Conservation (phyloP, 2,888 invertebrate genomes). For the Drosophila differens region DNA sequence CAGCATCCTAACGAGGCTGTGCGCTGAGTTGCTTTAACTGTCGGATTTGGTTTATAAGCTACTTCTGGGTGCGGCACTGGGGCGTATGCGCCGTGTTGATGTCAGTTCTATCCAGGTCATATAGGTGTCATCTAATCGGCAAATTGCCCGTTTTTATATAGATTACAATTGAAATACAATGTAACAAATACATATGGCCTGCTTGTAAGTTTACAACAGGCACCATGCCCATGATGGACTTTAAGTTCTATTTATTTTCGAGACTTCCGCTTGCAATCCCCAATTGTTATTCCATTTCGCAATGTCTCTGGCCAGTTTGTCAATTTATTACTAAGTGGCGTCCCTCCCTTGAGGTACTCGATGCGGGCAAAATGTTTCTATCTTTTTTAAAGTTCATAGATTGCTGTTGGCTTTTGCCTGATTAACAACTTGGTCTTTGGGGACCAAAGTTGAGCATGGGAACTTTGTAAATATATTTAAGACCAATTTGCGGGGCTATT, state of each 20-base stretch:
- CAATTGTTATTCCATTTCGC: background rate
- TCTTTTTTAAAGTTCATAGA: conserved; percentile 25
- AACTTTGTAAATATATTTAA: conserved; percentile 29
- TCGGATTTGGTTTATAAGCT: background rate
- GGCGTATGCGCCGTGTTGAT: conserved; percentile 42
- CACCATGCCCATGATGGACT: background rate
- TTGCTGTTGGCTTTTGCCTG: conserved; percentile 48
- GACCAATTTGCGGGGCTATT: conserved; percentile 37
- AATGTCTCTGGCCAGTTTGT: conserved; percentile 8
- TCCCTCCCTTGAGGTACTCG: conserved; percentile 30
- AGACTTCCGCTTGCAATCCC: background rate
- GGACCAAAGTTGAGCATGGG: background rate
- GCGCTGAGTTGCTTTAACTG: conserved; percentile 35
- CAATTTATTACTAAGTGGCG: conserved; percentile 48
- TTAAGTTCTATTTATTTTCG: conserved; percentile 11
- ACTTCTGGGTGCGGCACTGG: background rate
- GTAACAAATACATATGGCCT: background rate
- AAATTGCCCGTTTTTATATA: background rate
- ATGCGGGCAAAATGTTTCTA: conserved; percentile 9
- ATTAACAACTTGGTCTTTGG: conserved; percentile 51
- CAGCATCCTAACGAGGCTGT: conserved; percentile 51
- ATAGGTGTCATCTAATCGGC: background rate
- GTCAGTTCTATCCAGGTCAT: conserved; percentile 27
- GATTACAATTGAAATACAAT: conserved; percentile 13
- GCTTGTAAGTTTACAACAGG: background rate